Evolutionary conservation across 2,888 invertebrate genomes (phyloP).

Genomic region (Incurvaria masculella): DNA sequence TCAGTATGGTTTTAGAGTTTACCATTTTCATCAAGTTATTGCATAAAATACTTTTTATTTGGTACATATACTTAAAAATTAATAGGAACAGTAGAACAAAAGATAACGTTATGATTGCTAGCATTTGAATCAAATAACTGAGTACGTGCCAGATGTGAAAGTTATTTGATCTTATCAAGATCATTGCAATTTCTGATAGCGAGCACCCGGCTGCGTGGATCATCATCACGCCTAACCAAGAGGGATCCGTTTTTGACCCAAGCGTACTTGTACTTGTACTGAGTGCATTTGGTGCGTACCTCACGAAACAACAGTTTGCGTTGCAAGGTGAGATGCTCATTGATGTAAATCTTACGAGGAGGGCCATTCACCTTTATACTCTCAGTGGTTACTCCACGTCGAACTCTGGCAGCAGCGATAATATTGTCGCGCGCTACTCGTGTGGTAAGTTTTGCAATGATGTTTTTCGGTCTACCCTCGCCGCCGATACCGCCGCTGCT

Average conservation of each 20-base stretch:
- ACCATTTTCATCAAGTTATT: too few relatives aligned
- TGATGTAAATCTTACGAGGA: background rate
- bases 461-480: background rate
- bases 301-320: constrained; percentile 1
- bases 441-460: background rate
- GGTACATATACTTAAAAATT: too few relatives aligned
- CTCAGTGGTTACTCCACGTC: background rate
- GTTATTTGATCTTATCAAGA: too few relatives aligned
- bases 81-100: too few relatives aligned
- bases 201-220: background rate
- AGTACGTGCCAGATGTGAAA: too few relatives aligned
- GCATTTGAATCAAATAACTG: too few relatives aligned
- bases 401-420: background rate
- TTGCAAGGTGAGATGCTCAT: constrained; percentile 3
- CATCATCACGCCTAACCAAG: background rate
- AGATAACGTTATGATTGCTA: too few relatives aligned
- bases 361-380: background rate
- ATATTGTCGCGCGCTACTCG: constrained; percentile 1
- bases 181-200: background rate
- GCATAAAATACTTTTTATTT: too few relatives aligned
- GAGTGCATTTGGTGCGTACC: background rate
- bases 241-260: background rate
- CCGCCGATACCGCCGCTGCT: background rate
- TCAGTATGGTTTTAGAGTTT: too few relatives aligned
- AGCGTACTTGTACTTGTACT: background rate